Conservation (phyloP, 1,140 invertebrate genomes). For the Drosophila mauritiana region DNA sequence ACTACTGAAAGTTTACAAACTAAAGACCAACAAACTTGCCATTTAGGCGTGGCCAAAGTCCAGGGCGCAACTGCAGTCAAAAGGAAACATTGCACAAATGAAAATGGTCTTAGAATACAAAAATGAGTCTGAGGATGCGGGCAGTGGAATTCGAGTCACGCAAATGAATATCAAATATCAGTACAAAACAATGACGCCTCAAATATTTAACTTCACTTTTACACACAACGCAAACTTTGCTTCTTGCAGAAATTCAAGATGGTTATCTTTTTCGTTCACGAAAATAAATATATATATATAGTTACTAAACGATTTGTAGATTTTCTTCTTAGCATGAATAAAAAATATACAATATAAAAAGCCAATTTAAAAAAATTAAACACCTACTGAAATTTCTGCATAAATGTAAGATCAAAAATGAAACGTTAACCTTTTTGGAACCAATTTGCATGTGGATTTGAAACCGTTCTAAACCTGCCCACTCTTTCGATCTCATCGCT, state of each 20-base stretch:
- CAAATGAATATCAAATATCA: conserved; percentile 48
- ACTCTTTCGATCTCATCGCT: conserved; percentile 25
- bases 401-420: not conserved
- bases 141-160: conserved; percentile 71
- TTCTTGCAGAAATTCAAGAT: not conserved
- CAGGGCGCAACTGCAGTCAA: conserved; percentile 43
- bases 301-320: not conserved
- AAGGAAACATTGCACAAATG: conserved; percentile 57
- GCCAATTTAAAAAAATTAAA: conserved; percentile 1
- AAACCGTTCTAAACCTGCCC: conserved; percentile 31
- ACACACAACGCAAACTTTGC: not conserved
- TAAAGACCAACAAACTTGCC: conserved; percentile 54
- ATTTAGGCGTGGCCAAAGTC: conserved; percentile 32
- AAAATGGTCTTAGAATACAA: conserved; percentile 21
- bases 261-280: not conserved
- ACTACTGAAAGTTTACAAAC: conserved; percentile 27
- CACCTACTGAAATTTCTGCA: too few species aligned
- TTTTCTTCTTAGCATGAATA: not conserved
- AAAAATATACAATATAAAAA: not conserved
- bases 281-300: not conserved
- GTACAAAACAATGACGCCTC: conserved; percentile 16
- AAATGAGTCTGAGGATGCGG: conserved; percentile 4
- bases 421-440: conserved; percentile 7
- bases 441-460: conserved; percentile 6
- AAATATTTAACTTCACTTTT: not conserved